Evolutionary conservation across 2,113 vertebrate genomes (phyloP), one percentile per base, ranked within the genome.

Genomic region (Dasyornis broadbenti): DNA sequence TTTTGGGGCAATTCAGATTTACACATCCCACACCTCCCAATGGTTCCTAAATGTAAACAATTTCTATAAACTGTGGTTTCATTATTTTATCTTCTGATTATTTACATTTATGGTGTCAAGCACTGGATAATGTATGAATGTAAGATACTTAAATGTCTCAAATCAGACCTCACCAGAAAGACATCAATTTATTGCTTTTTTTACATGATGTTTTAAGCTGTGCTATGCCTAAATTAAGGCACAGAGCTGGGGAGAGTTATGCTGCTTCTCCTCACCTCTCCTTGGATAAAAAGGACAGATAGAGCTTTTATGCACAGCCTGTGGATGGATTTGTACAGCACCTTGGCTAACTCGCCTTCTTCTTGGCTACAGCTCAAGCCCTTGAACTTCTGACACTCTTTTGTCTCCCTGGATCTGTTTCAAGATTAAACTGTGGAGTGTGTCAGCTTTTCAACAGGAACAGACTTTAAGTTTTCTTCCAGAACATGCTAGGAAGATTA

Each of bases 331-430:
- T 83, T 37, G 15, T n/a, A 9, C 28, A 47, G 24, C 44, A 82
- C 84, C 60, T 85, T 92, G 82, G 73, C 82, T 91, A 59, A 28
- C 61, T 89, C 86, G 68, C 35, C 60, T 79, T 89, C 86, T 82
- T 39, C 61, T 95, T 96, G 95, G 89, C 94, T 82, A 40, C 52
- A 60, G 44, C 91, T 96, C 96, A 95, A 91, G 63, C 60, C 92
- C 92, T 95, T 95, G 91, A 96, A 92, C 84, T 93, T 82, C 50
- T 73, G 59, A 93, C 28, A n/a, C 33, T 66, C 11, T 85, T 90
- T 73, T 73, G 23, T 75, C 52, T 87, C 56, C 65, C 63, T 90
- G 89, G 87, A 80, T 73, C 47, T 44, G 35, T 80, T 92, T 91
- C 89, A 87, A 88, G 78, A 85, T 73, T 70, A 72, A 95, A 77